A percentile compares a stretch with the other conserved stretches of the same genome.
These are phyloP conservation scores for Diceros bicornis DNA, from an alignment of 2,797 vertebrate genomes.

Conservation along the genomic window DNA sequence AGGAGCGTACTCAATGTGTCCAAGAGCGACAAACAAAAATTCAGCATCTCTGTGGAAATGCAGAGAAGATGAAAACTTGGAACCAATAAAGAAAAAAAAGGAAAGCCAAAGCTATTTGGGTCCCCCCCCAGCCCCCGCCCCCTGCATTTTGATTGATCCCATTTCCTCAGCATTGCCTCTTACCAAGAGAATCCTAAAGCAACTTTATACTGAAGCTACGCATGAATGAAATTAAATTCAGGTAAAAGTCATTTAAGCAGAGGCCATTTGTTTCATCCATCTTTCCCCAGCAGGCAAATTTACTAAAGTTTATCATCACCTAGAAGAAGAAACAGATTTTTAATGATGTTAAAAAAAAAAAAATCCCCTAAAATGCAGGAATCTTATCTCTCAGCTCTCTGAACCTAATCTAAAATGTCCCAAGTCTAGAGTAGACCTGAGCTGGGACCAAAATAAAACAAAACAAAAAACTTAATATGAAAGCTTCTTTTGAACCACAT, in stretches of 20 bases:
- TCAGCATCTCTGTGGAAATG: neutral
- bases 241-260: constrained; percentile 53
- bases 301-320: constrained; percentile 58
- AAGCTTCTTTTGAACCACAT: neutral
- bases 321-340: constrained; percentile 71
- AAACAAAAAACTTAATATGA: neutral
- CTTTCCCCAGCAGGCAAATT: constrained; percentile 66
- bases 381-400: constrained; percentile 10
- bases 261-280: constrained; percentile 8
- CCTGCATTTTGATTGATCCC: too few relatives aligned
- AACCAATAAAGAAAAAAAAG: neutral
- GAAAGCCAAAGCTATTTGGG: neutral
- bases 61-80: constrained; percentile 30
- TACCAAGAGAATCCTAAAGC: constrained; percentile 47
- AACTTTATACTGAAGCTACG: neutral
- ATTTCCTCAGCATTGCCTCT: neutral
- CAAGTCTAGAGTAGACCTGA: neutral
- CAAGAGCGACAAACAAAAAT: neutral
- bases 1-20: neutral
- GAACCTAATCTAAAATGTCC: constrained; percentile 52
- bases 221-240: constrained; percentile 32
- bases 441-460: neutral
- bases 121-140: too few relatives aligned
- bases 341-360: constrained; percentile 17
- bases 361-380: constrained; percentile 44